Conservation (phyloP, 2,888 invertebrate genomes). For the Ramazzottius varieornatus region DNA sequence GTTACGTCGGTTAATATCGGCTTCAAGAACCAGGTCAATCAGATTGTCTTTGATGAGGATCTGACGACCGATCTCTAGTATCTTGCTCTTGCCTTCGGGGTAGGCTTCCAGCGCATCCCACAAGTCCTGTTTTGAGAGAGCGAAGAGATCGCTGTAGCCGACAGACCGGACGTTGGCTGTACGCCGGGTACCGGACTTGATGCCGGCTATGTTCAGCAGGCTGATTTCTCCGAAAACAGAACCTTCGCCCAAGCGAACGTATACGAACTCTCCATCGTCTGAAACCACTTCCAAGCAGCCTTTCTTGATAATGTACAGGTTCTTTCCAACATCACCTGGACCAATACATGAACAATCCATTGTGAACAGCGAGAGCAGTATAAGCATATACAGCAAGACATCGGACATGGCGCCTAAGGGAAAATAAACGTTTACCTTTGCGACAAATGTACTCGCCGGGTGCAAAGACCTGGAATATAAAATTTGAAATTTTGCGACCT, state of each 20-base stretch:
- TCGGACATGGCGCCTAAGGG: no score
- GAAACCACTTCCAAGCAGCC: slow-evolving; percentile 26
- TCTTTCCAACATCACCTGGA: slow-evolving; percentile 29
- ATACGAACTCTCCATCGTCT: slow-evolving; percentile 22
- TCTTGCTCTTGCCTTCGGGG: slow-evolving; percentile 25
- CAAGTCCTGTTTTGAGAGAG: slow-evolving; percentile 25
- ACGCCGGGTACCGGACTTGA: slow-evolving; percentile 27
- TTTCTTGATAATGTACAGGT: slow-evolving; percentile 29
- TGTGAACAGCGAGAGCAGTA: no score
- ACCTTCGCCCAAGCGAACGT: slow-evolving; percentile 26
- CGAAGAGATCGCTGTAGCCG: slow-evolving; percentile 26
- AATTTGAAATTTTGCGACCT: neutral
- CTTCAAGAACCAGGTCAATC: slow-evolving; percentile 17
- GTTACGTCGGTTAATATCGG: slow-evolving; percentile 19
- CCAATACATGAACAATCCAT: no score
- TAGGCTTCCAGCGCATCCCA: slow-evolving; percentile 27
- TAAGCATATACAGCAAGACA: no score
- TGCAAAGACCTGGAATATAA: slow-evolving; percentile 17
- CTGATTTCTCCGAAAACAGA: slow-evolving; percentile 28
- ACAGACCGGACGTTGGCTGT: slow-evolving; percentile 27
- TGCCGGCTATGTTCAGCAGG: slow-evolving; percentile 27
- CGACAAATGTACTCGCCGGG: slow-evolving; percentile 28
- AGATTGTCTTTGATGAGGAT: slow-evolving; percentile 18
- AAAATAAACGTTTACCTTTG: no score
- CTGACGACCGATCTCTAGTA: slow-evolving; percentile 22